Evolutionary conservation across 2,888 invertebrate species (phyloP).

Genomic region (Philaethria dido): DNA sequence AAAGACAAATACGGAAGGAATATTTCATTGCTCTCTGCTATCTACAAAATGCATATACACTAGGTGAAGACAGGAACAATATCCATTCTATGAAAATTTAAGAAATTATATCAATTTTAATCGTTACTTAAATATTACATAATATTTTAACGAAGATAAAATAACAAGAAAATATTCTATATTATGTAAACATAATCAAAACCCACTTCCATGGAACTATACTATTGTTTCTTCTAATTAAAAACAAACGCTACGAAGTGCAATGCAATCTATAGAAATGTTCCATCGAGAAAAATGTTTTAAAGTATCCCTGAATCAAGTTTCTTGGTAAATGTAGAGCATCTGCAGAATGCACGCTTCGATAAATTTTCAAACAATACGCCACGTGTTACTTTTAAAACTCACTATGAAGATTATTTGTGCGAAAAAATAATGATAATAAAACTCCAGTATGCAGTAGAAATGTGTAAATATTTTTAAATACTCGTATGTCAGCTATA

Average conservation of each 20-base stretch:
- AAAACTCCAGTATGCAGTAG: constrained; percentile 19
- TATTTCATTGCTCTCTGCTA: too few relatives aligned
- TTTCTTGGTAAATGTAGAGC: constrained; percentile 20
- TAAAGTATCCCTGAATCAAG: constrained; percentile 21
- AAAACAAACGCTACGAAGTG: constrained; percentile 23
- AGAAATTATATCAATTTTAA: neutral
- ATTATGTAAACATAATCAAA: constrained; percentile 8
- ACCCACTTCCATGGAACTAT: constrained; percentile 2
- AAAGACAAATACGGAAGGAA: too few relatives aligned
- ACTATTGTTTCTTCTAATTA: constrained; percentile 23
- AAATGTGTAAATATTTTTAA: neutral
- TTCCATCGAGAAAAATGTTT: constrained; percentile 7
- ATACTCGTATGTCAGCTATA: neutral
- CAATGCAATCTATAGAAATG: constrained; percentile 25
- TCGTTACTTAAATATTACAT: neutral
- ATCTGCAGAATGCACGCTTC: constrained; percentile 17
- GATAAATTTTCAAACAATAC: constrained; percentile 22
- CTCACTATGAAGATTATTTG: neutral
- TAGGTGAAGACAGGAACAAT: too few relatives aligned
- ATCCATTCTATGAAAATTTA: too few relatives aligned
- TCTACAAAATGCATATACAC: too few relatives aligned
- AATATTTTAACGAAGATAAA: neutral
- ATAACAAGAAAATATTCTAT: neutral
- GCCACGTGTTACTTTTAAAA: neutral
- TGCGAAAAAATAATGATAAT: constrained; percentile 7